These are phyloP conservation scores for Alethe castanea DNA, from an alignment of 2,113 vertebrate species.

Conservation along the genomic window DNA sequence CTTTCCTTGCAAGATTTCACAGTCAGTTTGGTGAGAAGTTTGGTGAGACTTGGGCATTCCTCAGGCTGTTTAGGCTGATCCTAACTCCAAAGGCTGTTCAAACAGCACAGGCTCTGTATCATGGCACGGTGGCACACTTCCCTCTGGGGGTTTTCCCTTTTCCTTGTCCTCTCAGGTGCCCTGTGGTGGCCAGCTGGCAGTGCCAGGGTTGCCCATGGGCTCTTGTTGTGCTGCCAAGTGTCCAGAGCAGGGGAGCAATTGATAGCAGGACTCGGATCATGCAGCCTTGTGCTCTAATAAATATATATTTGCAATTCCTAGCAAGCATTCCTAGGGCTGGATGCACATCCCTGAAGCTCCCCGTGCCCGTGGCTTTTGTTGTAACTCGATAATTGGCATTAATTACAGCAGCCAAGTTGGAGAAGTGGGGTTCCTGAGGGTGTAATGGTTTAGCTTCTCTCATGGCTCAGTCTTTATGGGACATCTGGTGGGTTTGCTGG, in stretches of 20 bases:
- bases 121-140: rapidly evolving
- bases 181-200: neutral
- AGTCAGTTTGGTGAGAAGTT: neutral
- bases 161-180: neutral
- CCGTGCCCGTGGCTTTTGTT: neutral
- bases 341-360: neutral
- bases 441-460: neutral
- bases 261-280: neutral
- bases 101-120: rapidly evolving
- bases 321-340: neutral
- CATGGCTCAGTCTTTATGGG: neutral
- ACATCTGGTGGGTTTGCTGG: conserved; percentile 23
- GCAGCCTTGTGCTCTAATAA: neutral
- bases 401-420: neutral
- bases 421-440: neutral
- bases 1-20: rapidly evolving
- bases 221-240: neutral
- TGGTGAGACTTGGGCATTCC: neutral
- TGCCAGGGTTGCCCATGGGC: neutral
- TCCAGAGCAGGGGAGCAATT: neutral
- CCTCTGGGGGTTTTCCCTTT: neutral
- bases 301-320: neutral
- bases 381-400: neutral
- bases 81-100: rapidly evolving
- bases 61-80: rapidly evolving